Conservation (phyloP, 2,113 vertebrate species). For the Lasiurus cinereus region DNA sequence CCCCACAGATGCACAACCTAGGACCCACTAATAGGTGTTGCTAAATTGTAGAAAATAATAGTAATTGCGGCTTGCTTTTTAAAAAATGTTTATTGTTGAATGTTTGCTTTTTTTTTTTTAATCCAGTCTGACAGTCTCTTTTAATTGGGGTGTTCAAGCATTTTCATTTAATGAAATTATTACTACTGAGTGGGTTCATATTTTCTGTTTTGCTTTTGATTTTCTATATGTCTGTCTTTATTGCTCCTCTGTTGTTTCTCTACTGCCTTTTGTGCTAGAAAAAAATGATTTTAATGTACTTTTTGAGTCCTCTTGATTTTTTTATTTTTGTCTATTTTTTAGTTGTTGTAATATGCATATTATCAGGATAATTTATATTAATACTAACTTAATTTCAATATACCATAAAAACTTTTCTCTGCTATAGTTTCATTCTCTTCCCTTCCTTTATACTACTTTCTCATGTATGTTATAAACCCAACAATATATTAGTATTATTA, state of each 20-base stretch:
- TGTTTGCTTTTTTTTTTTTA: neutral
- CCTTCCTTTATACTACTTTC: neutral
- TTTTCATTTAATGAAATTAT: neutral
- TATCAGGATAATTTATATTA: neutral
- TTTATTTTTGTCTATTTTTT: neutral
- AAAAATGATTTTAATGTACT: neutral
- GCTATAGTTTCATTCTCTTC: neutral
- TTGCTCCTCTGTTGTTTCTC: neutral
- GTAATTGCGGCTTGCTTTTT: neutral
- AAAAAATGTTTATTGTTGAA: neutral
- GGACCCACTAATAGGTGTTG: neutral
- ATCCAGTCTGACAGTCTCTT: neutral
- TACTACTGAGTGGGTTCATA: neutral
- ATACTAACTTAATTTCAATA: neutral
- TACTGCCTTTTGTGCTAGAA: neutral
- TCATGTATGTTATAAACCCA: neutral
- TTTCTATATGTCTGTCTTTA: neutral
- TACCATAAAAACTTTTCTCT: neutral
- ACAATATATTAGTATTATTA: neutral
- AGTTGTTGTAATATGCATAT: neutral
- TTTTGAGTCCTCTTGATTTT: constrained; percentile 6
- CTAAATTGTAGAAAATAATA: neutral
- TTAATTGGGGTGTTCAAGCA: neutral
- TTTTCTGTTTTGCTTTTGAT: neutral
- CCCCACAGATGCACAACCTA: neutral